phyloP scores from a whole-genome alignment of 2,797 vertebrate species.

The Leuciscus waleckii region DNA sequence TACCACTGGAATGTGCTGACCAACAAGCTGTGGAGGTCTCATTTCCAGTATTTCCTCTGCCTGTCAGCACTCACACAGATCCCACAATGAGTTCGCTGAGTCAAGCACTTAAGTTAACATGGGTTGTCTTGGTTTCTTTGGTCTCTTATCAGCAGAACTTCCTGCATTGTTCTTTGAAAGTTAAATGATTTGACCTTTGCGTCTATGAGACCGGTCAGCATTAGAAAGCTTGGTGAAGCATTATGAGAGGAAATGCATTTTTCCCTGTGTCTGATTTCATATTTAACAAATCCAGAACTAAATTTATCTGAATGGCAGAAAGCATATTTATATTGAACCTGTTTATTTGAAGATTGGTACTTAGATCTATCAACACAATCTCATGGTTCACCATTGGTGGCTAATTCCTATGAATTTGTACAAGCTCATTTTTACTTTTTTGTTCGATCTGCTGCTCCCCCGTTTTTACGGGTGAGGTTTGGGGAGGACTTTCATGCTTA shows the following conservation, averaged over 20 bases:
- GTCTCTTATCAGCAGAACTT: conserved; percentile 41
- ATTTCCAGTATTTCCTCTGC: conserved; percentile 55
- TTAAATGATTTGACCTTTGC: conserved; percentile 40
- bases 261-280: not conserved
- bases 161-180: conserved; percentile 39
- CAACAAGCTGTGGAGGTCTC: conserved; percentile 32
- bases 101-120: conserved; percentile 23
- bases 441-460: not conserved
- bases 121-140: conserved; percentile 29
- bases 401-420: not conserved
- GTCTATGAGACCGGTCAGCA: conserved; percentile 3
- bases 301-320: not conserved
- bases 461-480: not conserved
- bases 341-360: not conserved
- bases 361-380: not conserved
- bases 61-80: conserved; percentile 43
- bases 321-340: not conserved
- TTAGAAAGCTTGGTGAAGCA: conserved; percentile 10
- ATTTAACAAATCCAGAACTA: not conserved
- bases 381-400: not conserved
- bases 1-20: conserved; percentile 70
- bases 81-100: conserved; percentile 34
- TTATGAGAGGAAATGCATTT: conserved; percentile 18
- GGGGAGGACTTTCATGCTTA: not conserved
- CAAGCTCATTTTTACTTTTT: not conserved